Evolutionary conservation across 2,113 vertebrate species (phyloP).

Genomic region (Oncorhynchus clarkii): DNA sequence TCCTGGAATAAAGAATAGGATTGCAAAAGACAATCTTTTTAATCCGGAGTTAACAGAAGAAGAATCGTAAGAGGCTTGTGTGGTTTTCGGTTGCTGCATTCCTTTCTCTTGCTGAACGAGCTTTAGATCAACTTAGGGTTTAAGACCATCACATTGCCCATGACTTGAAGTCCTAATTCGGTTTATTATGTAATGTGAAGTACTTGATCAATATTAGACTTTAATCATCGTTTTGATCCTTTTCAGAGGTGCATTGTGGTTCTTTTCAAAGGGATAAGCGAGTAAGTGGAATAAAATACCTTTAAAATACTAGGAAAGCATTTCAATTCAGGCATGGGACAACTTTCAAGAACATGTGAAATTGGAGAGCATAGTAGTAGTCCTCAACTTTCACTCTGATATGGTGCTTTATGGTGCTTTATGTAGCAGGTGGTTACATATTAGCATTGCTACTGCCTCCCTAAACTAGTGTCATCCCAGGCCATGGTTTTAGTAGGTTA

Average conservation of each 20-base stretch:
- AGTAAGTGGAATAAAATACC: background rate
- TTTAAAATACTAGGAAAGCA: no score
- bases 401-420: background rate
- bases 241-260: background rate
- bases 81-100: background rate
- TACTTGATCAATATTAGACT: background rate
- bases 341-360: background rate
- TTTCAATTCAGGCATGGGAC: background rate
- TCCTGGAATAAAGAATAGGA: slow-evolving; percentile 10
- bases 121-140: slow-evolving; percentile 5
- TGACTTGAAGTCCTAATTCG: background rate
- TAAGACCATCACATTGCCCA: background rate
- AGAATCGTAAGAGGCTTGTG: slow-evolving; percentile 16
- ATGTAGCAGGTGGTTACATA: background rate
- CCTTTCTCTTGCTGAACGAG: slow-evolving; percentile 1
- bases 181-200: background rate
- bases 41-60: background rate
- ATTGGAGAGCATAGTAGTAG: background rate
- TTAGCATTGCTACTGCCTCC: no score
- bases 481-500: no score
- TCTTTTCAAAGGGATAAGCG: background rate
- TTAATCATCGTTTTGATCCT: background rate
- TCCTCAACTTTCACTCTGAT: background rate
- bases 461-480: no score
- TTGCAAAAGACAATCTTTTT: background rate